Percentiles rank a stretch among this genome's conserved stretches.
Evolutionary conservation across 2,888 invertebrate genomes (phyloP).

Genomic region (Brachylomia viminalis): DNA sequence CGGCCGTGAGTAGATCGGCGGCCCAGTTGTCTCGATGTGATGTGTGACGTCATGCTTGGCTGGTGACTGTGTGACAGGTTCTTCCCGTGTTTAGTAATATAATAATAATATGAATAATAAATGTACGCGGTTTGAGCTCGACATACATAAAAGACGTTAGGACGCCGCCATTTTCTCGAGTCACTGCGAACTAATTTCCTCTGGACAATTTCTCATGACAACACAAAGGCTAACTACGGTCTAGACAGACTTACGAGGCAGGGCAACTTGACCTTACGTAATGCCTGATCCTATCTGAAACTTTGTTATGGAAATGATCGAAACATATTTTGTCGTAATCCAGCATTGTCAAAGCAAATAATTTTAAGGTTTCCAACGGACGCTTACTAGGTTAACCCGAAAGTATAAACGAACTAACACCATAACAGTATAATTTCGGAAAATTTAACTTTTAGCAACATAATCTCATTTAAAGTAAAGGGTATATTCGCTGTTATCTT

Average conservation of each 20-base stretch:
- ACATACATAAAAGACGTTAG: conserved; percentile 6
- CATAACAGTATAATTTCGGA: background rate
- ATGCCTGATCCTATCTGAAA: too few species aligned
- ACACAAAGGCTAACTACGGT: conserved; percentile 18
- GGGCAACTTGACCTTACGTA: conserved; percentile 1
- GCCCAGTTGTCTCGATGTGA: too few species aligned
- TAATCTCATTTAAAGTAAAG: background rate
- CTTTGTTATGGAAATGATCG: background rate
- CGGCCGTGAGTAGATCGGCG: too few species aligned
- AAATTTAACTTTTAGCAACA: background rate
- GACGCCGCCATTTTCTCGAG: conserved; percentile 29
- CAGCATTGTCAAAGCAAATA: background rate
- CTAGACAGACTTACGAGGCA: conserved; percentile 8
- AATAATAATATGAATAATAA: too few species aligned
- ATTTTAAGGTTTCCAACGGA: conserved; percentile 6
- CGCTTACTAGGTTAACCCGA: too few species aligned
- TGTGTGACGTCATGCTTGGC: too few species aligned
- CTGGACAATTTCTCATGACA: conserved; percentile 13
- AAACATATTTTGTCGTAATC: background rate
- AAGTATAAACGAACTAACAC: background rate
- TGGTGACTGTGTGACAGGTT: too few species aligned
- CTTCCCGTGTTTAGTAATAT: background rate
- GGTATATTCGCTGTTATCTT: background rate
- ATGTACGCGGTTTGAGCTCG: background rate
- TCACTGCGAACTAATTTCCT: conserved; percentile 42